Base-by-base conservation (phyloP, 37 sponge, comb jelly and placozoan genomes). In the Oscarella lobularis region DNA sequence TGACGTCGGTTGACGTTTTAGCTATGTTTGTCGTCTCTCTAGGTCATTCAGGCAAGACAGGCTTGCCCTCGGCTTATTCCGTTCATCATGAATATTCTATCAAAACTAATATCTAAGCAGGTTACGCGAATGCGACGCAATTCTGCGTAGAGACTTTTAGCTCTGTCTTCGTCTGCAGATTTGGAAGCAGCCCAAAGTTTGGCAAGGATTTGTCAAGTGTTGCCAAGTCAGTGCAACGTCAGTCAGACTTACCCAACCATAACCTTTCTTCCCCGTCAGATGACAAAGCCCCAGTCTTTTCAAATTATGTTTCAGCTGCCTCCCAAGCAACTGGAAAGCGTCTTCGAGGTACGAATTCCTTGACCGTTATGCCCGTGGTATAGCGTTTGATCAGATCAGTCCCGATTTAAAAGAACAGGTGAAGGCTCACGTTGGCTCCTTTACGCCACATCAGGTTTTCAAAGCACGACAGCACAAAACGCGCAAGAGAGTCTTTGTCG, bases 171-270 rank as follows among this genome's bases (percentile, higher is more conserved):
- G 14, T 48, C 20, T 9, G 60, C 79, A 95, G 90, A 83, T 94
- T 14, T 98, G 99, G 99, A 89, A 88, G 73, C 87, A 87, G 41
- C 78, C 90, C 1, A 94, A 88, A 65, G 85, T 98, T 40, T 98
- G 99, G 99, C 92, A 94, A 76, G 99, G 99, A 2, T 98, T 98
- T 39, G 76, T 98, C 69, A 95, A 89, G 69, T 98, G 99, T 41
- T 94, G 92, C 85, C 86, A 90, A 83, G 94, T 84, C 38, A 68
- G 79, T 36, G 75, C 27, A 27, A 20, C 60, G 14, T 20, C n/a
- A n/a, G n/a, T n/a, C n/a, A n/a, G n/a, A n/a, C n/a, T n/a, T n/a
- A n/a, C n/a, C n/a, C n/a, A n/a, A n/a, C n/a, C n/a, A n/a, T n/a
- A n/a, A n/a, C n/a, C n/a, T n/a, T n/a, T n/a, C n/a, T n/a, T n/a